phyloP scores from a whole-genome alignment of 1,140 invertebrate species.

The Drosophila pseudoobscura region DNA sequence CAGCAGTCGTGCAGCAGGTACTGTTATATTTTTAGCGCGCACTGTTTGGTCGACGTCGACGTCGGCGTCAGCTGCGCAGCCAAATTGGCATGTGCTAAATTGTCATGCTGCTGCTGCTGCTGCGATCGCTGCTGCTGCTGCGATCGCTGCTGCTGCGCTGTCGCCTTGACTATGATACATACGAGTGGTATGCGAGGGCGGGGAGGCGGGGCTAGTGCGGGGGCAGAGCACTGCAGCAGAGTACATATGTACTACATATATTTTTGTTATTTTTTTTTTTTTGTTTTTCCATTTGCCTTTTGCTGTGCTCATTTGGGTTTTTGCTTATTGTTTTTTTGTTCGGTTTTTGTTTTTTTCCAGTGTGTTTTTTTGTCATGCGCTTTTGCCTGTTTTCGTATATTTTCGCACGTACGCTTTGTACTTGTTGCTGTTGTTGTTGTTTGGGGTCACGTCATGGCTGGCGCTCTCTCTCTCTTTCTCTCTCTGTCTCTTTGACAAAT shows the following conservation, averaged over 20 bases:
- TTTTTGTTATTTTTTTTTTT: conserved; percentile 25
- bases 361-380: conserved; percentile 64
- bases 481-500: conserved; percentile 32
- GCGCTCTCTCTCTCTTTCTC: conserved; percentile 5
- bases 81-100: conserved; percentile 77
- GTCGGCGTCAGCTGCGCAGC: conserved; percentile 26
- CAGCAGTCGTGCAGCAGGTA: conserved; percentile 52
- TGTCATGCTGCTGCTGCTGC: conserved; percentile 35
- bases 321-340: conserved; percentile 27
- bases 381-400: conserved; percentile 43
- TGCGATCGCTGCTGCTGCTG: conserved; percentile 18
- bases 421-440: conserved; percentile 78
- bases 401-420: conserved; percentile 73
- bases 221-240: conserved; percentile 4
- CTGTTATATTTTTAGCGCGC: conserved; percentile 75
- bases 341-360: conserved; percentile 15
- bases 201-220: not conserved
- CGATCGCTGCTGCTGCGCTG: too few species aligned
- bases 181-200: not conserved
- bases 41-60: conserved; percentile 28
- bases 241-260: not conserved
- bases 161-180: conserved; percentile 48
- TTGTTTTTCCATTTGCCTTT: conserved; percentile 38
- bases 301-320: conserved; percentile 56
- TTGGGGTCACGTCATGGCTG: conserved; percentile 71